phyloP scores from a whole-genome alignment of 2,888 invertebrate genomes.

The Taenaris catops region DNA sequence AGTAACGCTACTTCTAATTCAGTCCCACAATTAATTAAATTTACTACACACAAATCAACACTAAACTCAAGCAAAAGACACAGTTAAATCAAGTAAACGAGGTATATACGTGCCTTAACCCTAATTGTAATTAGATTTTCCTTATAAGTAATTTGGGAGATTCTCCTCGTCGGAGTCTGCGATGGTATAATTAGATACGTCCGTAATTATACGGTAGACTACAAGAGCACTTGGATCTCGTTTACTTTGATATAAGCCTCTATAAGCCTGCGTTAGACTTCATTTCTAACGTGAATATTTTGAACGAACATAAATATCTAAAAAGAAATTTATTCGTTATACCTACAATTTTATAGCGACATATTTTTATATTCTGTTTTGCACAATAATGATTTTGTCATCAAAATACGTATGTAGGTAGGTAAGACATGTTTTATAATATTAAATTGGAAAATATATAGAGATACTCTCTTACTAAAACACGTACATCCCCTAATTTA shows the following conservation, averaged over 20 bases:
- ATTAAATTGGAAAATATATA: conserved; percentile 35
- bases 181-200: conserved; percentile 73
- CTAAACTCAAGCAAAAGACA: conserved; percentile 3
- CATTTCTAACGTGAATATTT: conserved; percentile 20
- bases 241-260: conserved; percentile 35
- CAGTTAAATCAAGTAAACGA: conserved; percentile 10
- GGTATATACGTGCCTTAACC: conserved; percentile 37
- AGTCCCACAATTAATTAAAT: too few relatives aligned
- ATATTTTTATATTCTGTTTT: too few relatives aligned
- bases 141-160: conserved; percentile 69
- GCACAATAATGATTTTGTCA: too few relatives aligned
- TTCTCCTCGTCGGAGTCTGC: conserved; percentile 50
- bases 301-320: background rate
- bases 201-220: conserved; percentile 66
- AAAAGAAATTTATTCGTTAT: too few relatives aligned
- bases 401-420: too few relatives aligned
- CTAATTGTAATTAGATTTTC: conserved; percentile 62
- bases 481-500: too few relatives aligned
- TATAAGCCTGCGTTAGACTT: conserved; percentile 27
- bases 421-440: too few relatives aligned
- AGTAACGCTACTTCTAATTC: too few relatives aligned
- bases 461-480: too few relatives aligned
- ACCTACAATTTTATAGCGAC: too few relatives aligned
- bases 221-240: conserved; percentile 60
- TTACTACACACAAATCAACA: too few relatives aligned